Evolutionary conservation across 2,113 vertebrate species (phyloP), one percentile per base, ranked within the genome.

Genomic region (Emydura subglobosa): DNA sequence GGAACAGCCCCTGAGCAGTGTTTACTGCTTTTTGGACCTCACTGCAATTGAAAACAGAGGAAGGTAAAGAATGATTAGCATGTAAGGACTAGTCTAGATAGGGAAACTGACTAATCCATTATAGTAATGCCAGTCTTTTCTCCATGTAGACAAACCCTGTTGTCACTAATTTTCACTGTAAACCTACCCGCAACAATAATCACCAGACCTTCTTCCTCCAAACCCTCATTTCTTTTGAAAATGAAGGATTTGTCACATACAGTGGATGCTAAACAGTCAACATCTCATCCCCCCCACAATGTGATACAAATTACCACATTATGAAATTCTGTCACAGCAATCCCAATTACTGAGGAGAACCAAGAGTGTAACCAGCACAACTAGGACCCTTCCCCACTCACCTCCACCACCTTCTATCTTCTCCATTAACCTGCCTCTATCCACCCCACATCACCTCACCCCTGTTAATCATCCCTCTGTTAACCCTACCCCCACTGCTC

Each of bases 21-120:
- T 99, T 99, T 89, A 99, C 99, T 0, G 99, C 99, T 97, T 99
- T 99, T 97, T 99, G 99, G 14, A 99, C 99, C 98, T 99, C 99
- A 85, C 99, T 99, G 97, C 42, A 96, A 88, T 49, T 39, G 0
- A 53, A 39, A 57, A 5, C 12, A 87, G 44, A 47, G 24, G 74
- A 74, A 88, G 50, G 57, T 85, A 61, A 83, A n/a, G 24, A 34
- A 47, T 22, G 12, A 57, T 34, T 21, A 55, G 84, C 9, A n/a
- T 39, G 65, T 22, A 68, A n/a, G 7, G 61, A 16, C 7, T 68
- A n/a, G 34, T 21, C 31, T 34, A 68, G 31, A 68, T 19, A 17
- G 61, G 34, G 34, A 68, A 68, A 68, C 5, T 21, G 61, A n/a
- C 29, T 68, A n/a, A 68, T 68, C 39, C n/a, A 44, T 44, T 76